Evolutionary conservation across 2,797 vertebrate genomes (phyloP), one percentile per base, ranked within the genome.

Genomic region (Tokudaia muenninki): DNA sequence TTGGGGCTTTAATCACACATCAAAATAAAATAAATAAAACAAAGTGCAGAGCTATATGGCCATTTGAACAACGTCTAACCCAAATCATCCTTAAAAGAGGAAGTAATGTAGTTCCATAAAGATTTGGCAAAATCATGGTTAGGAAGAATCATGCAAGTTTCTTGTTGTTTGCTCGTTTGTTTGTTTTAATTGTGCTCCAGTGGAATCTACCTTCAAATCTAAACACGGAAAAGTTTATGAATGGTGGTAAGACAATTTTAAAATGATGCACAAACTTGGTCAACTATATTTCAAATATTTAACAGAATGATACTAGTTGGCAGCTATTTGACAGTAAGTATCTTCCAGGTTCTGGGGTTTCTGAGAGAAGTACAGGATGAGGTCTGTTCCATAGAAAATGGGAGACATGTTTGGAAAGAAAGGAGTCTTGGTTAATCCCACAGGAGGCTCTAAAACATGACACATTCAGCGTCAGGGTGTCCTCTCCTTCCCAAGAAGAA

Each of bases 351-450:
- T 59, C 26, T 34, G 11, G 22, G 37, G 0, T 34, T 82, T 8
- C 16, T 10, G 6, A 31, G 47, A 34, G 75, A 41, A 57, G 16
- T 50, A 44, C 55, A 52, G 29, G 31, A 12, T 83, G 78, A 74
- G 19, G 16, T 50, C 9, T 37, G 6, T 17, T 41, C 21, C 24
- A 26, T 0, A 3, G 50, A 24, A 8, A 77, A 0, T 7, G 29
- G 1, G 16, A 31, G 34, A 24, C 80, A 41, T 6, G 2, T 70
- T 83, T 75, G 14, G 31, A 1, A 26, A 82, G 17, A 75, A 80
- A 72, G 83, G 16, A 4, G 4, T 14, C 16, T 77, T 44, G 2
- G 17, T 6, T 50, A 16, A 75, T 41, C 8, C 21, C 52, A 22
- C 0, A 8, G 63, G 29, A 55, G 75, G 14, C 26, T 92, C 63